phyloP scores from a whole-genome alignment of 1,140 invertebrate genomes.

The Drosophila pseudoobscura region DNA sequence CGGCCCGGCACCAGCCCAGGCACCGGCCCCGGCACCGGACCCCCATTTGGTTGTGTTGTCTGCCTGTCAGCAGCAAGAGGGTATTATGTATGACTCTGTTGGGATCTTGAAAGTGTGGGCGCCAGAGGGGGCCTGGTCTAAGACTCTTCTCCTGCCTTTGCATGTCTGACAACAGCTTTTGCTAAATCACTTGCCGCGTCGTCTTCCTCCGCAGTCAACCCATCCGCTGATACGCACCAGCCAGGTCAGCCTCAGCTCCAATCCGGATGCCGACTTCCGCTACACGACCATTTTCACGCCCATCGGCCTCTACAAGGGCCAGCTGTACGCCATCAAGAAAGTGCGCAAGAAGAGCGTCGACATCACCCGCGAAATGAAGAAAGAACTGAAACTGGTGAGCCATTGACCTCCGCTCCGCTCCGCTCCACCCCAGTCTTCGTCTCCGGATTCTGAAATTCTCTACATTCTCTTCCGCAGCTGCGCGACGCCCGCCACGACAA shows the following conservation, averaged over 20 bases:
- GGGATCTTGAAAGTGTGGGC: background rate
- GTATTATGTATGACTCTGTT: background rate
- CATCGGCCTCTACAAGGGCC: slow-evolving; percentile 94
- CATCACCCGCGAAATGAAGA: slow-evolving; percentile 95
- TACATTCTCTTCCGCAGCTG: slow-evolving; percentile 86
- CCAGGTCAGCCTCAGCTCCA: slow-evolving; percentile 93
- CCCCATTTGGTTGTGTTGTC: background rate
- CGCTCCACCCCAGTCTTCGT: background rate
- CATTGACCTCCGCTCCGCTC: too few species aligned
- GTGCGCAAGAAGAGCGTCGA: slow-evolving; percentile 94
- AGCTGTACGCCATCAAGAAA: slow-evolving; percentile 92
- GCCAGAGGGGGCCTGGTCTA: background rate
- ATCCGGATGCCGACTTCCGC: slow-evolving; percentile 92
- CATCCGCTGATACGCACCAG: slow-evolving; percentile 90
- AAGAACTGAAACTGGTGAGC: slow-evolving; percentile 95
- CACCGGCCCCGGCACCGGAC: too few species aligned
- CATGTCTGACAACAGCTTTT: slow-evolving; percentile 52
- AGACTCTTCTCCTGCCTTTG: slow-evolving; percentile 22
- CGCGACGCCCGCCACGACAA: slow-evolving; percentile 95
- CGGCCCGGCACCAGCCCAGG: too few species aligned
- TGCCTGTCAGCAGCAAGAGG: background rate
- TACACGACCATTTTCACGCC: slow-evolving; percentile 94
- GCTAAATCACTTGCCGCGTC: slow-evolving; percentile 47
- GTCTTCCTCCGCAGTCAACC: slow-evolving; percentile 77
- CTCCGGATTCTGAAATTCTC: background rate